Base-by-base conservation (phyloP, 2,888 invertebrate genomes). In the Philaethria dido region DNA sequence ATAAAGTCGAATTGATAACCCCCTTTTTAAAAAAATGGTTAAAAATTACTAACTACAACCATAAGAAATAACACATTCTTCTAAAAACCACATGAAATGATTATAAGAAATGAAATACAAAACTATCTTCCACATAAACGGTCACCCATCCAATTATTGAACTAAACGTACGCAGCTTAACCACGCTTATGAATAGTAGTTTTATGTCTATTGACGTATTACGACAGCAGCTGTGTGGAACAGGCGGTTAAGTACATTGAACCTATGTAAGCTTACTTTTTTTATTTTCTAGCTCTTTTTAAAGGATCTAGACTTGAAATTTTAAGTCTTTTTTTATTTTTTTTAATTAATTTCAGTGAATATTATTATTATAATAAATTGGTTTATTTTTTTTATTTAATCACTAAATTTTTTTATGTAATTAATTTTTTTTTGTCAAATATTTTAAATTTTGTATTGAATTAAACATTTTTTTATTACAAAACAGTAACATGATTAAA, bases 161-260 rank as follows among this genome's bases (percentile, higher is more conserved):
- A 22, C 22, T 57, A 42, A 57, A 25, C 42, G 57, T 42, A 57
- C 57, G 60, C 29, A 47, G 60, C 29, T 45, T 45, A 33, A 45
- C 47, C 60, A 60, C 45, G 60, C 45, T 29, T 60, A 47, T 60
- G 29, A 60, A 39, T 16, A 39, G 42, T 45, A 60, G 33, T 45
- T 60, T 45, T 45, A 47, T 60, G 42, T 60, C 60, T 60, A 47
- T 60, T 60, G 60, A 47, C 47, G 47, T 60, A 60, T 60, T 60
- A 60, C 45, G 47, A 60, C 47, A 60, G 60, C 60, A 60, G 60
- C 45, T 60, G 60, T 18, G 60, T 44, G 29, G 47, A 60, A 47
- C 60, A 60, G 60, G 45, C 60, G 60, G 60, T 64, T 55, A 64
- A 33, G 63, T 54, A 64, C 63, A 55, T 33, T 55, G 63, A 64